Conservation (phyloP, 2,797 vertebrate genomes). For the Gobionotothen gibberifrons region DNA sequence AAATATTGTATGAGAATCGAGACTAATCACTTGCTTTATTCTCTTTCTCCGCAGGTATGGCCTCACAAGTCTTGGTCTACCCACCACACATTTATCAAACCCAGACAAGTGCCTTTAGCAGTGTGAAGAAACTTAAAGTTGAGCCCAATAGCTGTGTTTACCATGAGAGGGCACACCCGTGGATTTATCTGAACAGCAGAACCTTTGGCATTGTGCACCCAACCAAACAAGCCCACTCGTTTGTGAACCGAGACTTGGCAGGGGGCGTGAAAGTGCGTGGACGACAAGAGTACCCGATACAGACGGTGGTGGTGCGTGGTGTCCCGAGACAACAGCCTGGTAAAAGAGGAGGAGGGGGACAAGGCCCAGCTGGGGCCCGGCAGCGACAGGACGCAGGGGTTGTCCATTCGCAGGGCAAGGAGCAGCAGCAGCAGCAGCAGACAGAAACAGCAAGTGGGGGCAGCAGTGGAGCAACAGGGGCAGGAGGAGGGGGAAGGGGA, state of each 20-base stretch:
- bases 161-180: constrained; percentile 94
- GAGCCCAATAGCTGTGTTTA: constrained; percentile 97
- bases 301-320: constrained; percentile 92
- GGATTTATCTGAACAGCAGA: constrained; percentile 95
- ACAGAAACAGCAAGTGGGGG: constrained; percentile 81
- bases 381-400: constrained; percentile 67
- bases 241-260: constrained; percentile 90
- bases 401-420: constrained; percentile 75
- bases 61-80: constrained; percentile 99
- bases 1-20: constrained; percentile 14
- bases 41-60: constrained; percentile 92
- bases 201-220: constrained; percentile 91
- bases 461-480: constrained; percentile 81
- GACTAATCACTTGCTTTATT: constrained; percentile 51
- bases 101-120: constrained; percentile 99
- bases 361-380: constrained; percentile 64
- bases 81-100: constrained; percentile 99
- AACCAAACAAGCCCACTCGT: constrained; percentile 87
- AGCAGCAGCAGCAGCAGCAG: constrained; percentile 70
- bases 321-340: constrained; percentile 84
- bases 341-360: constrained; percentile 67
- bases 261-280: constrained; percentile 85
- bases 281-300: constrained; percentile 89
- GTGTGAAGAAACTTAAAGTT: constrained; percentile 99
- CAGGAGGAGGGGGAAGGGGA: constrained; percentile 79